These are phyloP conservation scores for Trichopoda pennipes DNA, from an alignment of 2,888 invertebrate species.

Conservation along the genomic window DNA sequence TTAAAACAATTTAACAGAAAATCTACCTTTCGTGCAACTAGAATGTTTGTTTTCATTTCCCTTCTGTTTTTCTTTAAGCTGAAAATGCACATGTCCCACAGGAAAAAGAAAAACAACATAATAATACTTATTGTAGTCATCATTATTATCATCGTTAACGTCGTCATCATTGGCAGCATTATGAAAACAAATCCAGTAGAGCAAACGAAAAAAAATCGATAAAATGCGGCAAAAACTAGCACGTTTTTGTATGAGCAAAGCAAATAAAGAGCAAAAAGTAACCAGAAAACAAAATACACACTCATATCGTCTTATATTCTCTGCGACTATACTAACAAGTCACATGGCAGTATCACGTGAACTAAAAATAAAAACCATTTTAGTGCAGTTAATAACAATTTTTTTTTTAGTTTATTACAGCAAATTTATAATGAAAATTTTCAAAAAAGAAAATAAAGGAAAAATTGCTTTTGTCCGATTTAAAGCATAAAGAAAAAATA, in stretches of 20 bases:
- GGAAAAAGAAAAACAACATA: conserved; percentile 42
- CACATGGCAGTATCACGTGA: conserved; percentile 58
- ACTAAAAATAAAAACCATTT: conserved; percentile 43
- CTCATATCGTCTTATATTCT: not conserved
- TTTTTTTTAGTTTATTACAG: conserved; percentile 39
- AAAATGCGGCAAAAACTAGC: conserved; percentile 62
- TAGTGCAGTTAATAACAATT: conserved; percentile 43
- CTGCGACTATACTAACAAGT: conserved; percentile 9
- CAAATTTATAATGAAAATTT: conserved; percentile 17
- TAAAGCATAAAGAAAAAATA: not conserved
- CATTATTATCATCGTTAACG: conserved; percentile 16
- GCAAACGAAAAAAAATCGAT: conserved; percentile 57
- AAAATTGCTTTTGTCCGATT: not conserved
- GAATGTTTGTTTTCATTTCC: not conserved
- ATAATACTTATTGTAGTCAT: conserved; percentile 20
- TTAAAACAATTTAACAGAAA: not conserved
- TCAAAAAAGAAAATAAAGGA: not conserved
- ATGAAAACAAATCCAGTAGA: conserved; percentile 33
- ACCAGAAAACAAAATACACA: conserved; percentile 5
- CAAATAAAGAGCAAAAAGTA: conserved; percentile 30
- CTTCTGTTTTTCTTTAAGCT: conserved; percentile 25
- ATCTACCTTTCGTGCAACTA: not conserved
- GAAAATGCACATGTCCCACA: not conserved
- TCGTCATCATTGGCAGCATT: conserved; percentile 42
- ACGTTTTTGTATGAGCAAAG: conserved; percentile 44